Percentiles rank a stretch among this genome's conserved stretches.
Conservation (phyloP, 2,113 vertebrate species). For the Bubo bubo region DNA sequence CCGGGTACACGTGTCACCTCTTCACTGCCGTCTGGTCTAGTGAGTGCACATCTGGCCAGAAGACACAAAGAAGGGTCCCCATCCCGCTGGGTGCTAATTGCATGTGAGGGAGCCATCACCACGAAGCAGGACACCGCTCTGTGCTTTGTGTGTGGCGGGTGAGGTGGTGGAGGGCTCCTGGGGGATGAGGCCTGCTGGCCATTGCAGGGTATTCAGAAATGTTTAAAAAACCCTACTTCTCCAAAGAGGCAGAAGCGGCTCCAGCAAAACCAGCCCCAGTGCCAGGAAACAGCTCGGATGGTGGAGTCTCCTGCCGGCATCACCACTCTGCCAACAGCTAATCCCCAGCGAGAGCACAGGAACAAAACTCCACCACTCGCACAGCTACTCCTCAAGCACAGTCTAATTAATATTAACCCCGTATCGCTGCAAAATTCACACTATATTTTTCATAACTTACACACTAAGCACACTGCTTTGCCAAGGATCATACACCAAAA, state of each 20-base stretch:
- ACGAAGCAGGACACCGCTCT: fast-evolving
- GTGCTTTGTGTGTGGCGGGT: neutral
- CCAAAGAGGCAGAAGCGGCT: neutral
- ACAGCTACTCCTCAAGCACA: neutral
- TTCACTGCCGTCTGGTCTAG: fast-evolving
- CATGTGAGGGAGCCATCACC: fast-evolving
- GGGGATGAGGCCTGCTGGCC: fast-evolving
- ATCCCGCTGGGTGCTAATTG: neutral
- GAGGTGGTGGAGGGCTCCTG: neutral
- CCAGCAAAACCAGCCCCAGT: neutral
- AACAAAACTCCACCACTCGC: neutral
- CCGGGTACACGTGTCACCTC: fast-evolving
- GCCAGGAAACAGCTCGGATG: constrained; percentile 47
- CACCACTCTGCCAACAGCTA: constrained; percentile 1
- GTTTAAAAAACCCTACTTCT: neutral
- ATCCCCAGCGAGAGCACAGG: neutral
- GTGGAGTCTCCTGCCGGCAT: constrained; percentile 31
- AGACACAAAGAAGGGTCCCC: neutral
- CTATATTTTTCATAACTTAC: neutral
- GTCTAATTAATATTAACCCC: neutral
- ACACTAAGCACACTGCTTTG: fast-evolving
- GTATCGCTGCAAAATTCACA: neutral
- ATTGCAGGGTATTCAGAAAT: neutral
- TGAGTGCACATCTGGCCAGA: neutral
- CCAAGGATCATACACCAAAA: neutral